These are phyloP conservation scores for Ischnus inquisitorius DNA, from an alignment of 2,888 invertebrate species.

Conservation along the genomic window DNA sequence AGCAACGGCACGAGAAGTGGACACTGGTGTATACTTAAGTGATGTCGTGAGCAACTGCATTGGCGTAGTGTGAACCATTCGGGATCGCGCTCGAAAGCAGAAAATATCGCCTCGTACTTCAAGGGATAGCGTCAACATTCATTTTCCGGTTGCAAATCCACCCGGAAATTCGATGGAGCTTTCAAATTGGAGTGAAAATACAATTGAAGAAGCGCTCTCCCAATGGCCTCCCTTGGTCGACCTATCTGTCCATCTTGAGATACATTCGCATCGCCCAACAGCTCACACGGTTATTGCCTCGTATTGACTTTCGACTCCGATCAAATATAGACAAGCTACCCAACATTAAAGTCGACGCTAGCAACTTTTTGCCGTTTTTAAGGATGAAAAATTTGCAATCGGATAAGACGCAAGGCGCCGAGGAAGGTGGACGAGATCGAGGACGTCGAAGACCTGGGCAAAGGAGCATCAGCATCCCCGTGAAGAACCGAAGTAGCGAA, in stretches of 20 bases:
- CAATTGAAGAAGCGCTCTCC: constrained; percentile 78
- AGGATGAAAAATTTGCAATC: background rate
- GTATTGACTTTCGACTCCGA: background rate
- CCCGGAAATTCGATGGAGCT: background rate
- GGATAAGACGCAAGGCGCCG: background rate
- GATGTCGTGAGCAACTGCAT: constrained; percentile 48
- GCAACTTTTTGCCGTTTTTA: background rate
- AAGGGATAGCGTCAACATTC: background rate
- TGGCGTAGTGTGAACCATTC: constrained; percentile 61
- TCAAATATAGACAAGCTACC: background rate
- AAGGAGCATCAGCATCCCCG: constrained; percentile 54
- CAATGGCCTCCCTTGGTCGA: background rate
- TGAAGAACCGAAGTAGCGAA: constrained; percentile 51
- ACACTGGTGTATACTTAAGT: constrained; percentile 23
- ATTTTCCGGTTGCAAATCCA: background rate
- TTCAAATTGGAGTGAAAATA: constrained; percentile 79
- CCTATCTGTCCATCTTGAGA: too few relatives aligned
- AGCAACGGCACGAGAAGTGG: constrained; percentile 4
- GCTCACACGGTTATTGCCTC: background rate
- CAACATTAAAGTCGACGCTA: background rate
- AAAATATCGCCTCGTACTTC: background rate
- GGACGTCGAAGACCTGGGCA: constrained; percentile 47
- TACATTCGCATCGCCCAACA: background rate
- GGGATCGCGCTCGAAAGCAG: background rate
- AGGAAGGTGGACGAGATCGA: constrained; percentile 44